Evolutionary conservation across 1,140 invertebrate genomes (phyloP).

Genomic region (Pseudomyrmex flavicornis): DNA sequence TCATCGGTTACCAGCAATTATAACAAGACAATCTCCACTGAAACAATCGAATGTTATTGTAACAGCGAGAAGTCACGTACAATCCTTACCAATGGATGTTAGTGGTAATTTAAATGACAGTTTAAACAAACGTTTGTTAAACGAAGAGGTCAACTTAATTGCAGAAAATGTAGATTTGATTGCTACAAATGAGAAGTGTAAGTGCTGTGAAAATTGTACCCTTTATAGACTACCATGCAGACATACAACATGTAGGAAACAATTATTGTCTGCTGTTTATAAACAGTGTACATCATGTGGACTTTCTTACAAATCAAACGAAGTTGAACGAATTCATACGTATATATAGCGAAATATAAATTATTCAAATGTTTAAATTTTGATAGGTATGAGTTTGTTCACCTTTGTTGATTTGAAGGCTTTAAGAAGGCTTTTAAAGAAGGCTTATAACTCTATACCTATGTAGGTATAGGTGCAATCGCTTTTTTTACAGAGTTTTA

Average conservation of each 20-base stretch:
- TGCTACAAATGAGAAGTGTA: constrained; percentile 62
- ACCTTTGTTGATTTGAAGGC: too few species aligned
- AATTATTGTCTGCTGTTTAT: constrained; percentile 68
- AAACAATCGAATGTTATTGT: constrained; percentile 44
- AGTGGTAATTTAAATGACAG: constrained; percentile 59
- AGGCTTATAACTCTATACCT: too few species aligned
- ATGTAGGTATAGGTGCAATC: too few species aligned
- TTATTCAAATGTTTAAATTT: too few species aligned
- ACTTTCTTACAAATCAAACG: constrained; percentile 67
- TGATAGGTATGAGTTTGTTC: too few species aligned
- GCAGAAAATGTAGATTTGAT: constrained; percentile 27
- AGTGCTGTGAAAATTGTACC: constrained; percentile 77
- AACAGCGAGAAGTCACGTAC: background rate
- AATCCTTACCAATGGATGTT: background rate
- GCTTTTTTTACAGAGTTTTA: too few species aligned
- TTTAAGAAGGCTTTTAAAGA: too few species aligned
- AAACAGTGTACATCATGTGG: constrained; percentile 76
- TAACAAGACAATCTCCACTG: constrained; percentile 39
- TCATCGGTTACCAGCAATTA: constrained; percentile 64
- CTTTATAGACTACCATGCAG: constrained; percentile 83
- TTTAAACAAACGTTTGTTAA: constrained; percentile 59
- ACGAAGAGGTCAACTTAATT: constrained; percentile 67
- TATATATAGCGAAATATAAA: too few species aligned
- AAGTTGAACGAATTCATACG: constrained; percentile 74
- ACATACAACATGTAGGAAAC: constrained; percentile 82